phyloP scores from a whole-genome alignment of 2,888 invertebrate species.

The Abrostola tripartita region DNA sequence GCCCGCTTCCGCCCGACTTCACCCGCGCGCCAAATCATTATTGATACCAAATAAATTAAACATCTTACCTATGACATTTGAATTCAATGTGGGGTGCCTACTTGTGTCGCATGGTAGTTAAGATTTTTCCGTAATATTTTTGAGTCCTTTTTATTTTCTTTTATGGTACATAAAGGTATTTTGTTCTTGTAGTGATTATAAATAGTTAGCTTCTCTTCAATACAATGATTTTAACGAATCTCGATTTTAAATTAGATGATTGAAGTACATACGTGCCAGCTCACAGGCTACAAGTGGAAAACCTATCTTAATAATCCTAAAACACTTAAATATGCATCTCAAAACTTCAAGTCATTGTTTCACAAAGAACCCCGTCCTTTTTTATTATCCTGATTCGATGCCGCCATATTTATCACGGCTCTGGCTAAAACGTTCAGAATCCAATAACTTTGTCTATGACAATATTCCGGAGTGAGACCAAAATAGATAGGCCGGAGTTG shows the following conservation, averaged over 20 bases:
- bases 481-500: slow-evolving; percentile 85
- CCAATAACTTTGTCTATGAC: slow-evolving; percentile 82
- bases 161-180: too few species aligned
- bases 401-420: slow-evolving; percentile 57
- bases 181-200: too few species aligned
- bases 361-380: slow-evolving; percentile 56
- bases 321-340: neutral
- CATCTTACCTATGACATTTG: slow-evolving; percentile 40
- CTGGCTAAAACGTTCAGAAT: slow-evolving; percentile 69
- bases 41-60: slow-evolving; percentile 55
- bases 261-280: neutral
- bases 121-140: too few species aligned
- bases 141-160: too few species aligned
- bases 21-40: slow-evolving; percentile 51
- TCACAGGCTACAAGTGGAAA: neutral
- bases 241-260: too few species aligned
- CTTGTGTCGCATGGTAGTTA: too few species aligned
- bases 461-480: slow-evolving; percentile 83
- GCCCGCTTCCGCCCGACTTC: slow-evolving; percentile 56
- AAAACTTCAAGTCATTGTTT: slow-evolving; percentile 37
- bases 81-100: slow-evolving; percentile 5
- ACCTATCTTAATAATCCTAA: neutral
- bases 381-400: slow-evolving; percentile 53
- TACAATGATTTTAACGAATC: too few species aligned
- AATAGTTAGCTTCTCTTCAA: too few species aligned